These are phyloP conservation scores for Pseudoatta argentina DNA, from an alignment of 1,140 invertebrate species.

Conservation along the genomic window DNA sequence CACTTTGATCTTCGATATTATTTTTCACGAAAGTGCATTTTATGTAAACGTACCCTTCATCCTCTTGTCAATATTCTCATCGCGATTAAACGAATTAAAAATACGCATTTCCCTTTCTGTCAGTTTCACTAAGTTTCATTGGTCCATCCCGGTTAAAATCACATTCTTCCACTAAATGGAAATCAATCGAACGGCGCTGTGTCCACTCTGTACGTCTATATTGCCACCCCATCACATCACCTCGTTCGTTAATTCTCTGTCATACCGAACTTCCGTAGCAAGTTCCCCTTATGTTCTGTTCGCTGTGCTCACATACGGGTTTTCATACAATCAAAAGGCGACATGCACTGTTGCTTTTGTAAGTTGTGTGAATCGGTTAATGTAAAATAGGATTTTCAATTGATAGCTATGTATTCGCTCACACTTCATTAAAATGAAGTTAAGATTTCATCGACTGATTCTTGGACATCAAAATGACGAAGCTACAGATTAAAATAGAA, in stretches of 20 bases:
- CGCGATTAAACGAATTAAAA: constrained; percentile 33
- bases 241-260: constrained; percentile 40
- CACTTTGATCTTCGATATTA: background rate
- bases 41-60: background rate
- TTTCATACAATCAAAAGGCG: constrained; percentile 28
- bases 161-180: constrained; percentile 41
- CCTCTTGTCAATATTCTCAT: background rate
- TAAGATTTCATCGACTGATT: constrained; percentile 1
- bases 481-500: background rate
- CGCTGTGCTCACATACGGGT: constrained; percentile 1
- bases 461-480: background rate
- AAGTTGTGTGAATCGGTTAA: constrained; percentile 4
- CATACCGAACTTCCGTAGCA: constrained; percentile 53
- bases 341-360: constrained; percentile 23
- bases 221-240: background rate
- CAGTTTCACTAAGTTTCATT: constrained; percentile 22
- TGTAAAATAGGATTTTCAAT: background rate
- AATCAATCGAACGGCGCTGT: constrained; percentile 41
- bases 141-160: constrained; percentile 34
- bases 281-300: background rate
- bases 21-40: background rate
- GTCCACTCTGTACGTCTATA: background rate
- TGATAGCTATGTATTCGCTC: background rate
- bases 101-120: constrained; percentile 15
- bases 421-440: background rate